These are phyloP conservation scores for Harpagoxenus sublaevis DNA, from an alignment of 2,888 invertebrate genomes.

Conservation along the genomic window DNA sequence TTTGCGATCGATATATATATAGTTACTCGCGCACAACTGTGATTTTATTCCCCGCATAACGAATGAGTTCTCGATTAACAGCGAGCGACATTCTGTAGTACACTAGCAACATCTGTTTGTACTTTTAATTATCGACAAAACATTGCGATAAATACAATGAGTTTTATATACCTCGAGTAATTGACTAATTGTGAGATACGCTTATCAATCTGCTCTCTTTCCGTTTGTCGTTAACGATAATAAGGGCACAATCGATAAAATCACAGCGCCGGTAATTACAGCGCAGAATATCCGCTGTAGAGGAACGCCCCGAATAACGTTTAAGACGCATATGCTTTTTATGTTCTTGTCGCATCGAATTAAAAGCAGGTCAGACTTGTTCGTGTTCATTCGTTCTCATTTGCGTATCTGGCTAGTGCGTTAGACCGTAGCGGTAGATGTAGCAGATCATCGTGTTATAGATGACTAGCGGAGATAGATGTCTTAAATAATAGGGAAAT, in stretches of 20 bases:
- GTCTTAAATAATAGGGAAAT: constrained; percentile 31
- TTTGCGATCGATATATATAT: constrained; percentile 19
- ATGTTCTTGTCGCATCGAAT: constrained; percentile 19
- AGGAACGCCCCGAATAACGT: neutral
- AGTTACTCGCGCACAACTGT: neutral
- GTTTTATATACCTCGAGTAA: neutral
- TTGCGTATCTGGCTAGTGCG: constrained; percentile 6
- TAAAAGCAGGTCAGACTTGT: constrained; percentile 11
- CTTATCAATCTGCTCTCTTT: constrained; percentile 8
- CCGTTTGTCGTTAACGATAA: neutral
- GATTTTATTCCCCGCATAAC: constrained; percentile 18
- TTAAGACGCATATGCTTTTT: neutral
- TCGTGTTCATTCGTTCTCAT: constrained; percentile 11
- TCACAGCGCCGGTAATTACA: neutral
- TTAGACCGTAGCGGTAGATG: constrained; percentile 11
- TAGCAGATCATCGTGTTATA: constrained; percentile 39
- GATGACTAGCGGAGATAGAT: constrained; percentile 50
- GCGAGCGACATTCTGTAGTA: constrained; percentile 1
- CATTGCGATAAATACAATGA: neutral
- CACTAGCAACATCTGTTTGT: constrained; percentile 1
- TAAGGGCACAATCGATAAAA: neutral
- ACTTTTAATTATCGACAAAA: neutral
- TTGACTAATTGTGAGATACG: constrained; percentile 15
- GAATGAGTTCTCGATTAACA: constrained; percentile 1
- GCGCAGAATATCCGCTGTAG: neutral